These are phyloP conservation scores for Itoplectis maculator DNA, from an alignment of 2,888 invertebrate species.

Conservation along the genomic window DNA sequence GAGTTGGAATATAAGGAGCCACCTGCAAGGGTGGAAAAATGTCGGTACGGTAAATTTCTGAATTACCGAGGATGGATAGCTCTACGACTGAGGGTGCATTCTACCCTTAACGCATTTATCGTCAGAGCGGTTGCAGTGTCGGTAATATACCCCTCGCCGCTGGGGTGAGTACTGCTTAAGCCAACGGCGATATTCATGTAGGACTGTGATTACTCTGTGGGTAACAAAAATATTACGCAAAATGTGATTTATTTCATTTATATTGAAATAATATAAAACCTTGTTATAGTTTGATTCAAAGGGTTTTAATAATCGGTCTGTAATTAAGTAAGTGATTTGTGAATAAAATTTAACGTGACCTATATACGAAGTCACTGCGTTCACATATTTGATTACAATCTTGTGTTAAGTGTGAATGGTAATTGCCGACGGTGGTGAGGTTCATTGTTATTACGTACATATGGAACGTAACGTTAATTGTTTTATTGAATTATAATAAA, in stretches of 20 bases:
- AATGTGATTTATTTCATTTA: background rate
- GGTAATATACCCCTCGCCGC: background rate
- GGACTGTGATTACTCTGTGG: background rate
- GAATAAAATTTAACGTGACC: background rate
- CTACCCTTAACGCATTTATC: background rate
- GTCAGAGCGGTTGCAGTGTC: background rate
- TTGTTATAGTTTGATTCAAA: background rate
- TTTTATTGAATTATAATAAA: background rate
- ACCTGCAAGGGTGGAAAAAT: slow-evolving; percentile 3
- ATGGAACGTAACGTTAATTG: background rate
- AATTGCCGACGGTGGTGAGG: background rate
- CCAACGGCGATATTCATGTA: background rate
- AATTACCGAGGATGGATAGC: background rate
- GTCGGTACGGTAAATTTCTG: slow-evolving; percentile 6
- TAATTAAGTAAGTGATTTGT: background rate
- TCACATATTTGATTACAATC: background rate
- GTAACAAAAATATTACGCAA: background rate
- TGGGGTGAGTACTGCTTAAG: background rate
- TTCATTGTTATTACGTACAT: background rate
- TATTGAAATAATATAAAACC: background rate
- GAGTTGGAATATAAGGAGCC: background rate
- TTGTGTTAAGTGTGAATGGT: background rate
- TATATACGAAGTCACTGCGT: background rate
- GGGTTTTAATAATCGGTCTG: background rate
- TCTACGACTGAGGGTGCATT: background rate